Percentiles rank a stretch among this genome's conserved stretches.
Conservation (phyloP, 37 sponge, comb jelly and placozoan species). For the Oscarella lobularis region DNA sequence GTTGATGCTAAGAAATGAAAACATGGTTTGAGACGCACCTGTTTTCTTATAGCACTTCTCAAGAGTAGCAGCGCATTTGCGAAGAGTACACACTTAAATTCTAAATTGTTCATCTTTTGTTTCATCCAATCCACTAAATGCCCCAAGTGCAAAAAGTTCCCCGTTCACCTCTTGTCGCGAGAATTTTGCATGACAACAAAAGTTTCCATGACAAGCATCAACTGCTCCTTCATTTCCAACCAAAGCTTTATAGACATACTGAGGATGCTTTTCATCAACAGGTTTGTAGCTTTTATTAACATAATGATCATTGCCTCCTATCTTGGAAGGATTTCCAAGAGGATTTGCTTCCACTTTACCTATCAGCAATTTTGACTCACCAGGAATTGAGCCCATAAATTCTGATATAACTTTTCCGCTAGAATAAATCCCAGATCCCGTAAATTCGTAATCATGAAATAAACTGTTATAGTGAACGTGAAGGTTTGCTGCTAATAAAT, state of each 20-base stretch:
- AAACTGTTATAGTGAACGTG: too few species aligned
- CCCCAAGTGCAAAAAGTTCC: neutral
- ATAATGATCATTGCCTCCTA: neutral
- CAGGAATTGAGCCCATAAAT: neutral
- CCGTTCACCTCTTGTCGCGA: neutral
- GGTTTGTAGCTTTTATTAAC: neutral
- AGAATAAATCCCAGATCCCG: constrained; percentile 50
- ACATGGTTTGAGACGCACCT: too few species aligned
- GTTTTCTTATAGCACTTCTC: too few species aligned
- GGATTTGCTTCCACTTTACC: neutral
- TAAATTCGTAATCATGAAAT: constrained; percentile 1
- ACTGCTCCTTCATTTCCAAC: neutral
- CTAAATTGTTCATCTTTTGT: neutral
- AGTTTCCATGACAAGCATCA: neutral
- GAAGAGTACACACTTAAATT: neutral
- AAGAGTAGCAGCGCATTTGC: neutral
- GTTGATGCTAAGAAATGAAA: too few species aligned
- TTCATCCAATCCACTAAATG: neutral
- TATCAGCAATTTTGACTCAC: neutral
- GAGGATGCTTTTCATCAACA: neutral
- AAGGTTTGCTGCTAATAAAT: constrained; percentile 34
- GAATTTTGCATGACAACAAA: neutral
- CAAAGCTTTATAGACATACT: neutral
- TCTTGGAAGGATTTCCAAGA: neutral
- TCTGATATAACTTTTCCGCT: neutral